phyloP scores from a whole-genome alignment of 2,888 invertebrate species.

The Tiphia femorata region DNA sequence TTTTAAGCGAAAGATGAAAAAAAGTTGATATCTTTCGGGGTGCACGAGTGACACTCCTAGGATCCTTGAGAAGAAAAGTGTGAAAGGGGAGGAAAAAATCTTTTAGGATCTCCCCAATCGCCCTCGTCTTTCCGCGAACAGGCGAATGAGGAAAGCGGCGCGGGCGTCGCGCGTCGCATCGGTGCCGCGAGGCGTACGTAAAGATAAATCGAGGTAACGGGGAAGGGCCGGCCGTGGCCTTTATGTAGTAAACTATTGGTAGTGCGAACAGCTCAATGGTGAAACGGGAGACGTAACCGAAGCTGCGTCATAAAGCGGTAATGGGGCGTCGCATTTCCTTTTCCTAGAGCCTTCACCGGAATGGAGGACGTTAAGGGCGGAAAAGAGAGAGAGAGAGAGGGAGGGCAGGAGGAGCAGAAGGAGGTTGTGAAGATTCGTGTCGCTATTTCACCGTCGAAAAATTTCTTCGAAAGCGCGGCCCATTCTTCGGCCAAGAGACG shows the following conservation, averaged over 20 bases:
- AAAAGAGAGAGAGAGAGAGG: conserved; percentile 30
- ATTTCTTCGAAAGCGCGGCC: neutral
- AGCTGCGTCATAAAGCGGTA: conserved; percentile 66
- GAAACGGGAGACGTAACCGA: conserved; percentile 67
- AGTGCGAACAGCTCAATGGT: conserved; percentile 66
- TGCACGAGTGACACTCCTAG: too few relatives aligned
- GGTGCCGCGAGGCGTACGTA: conserved; percentile 24
- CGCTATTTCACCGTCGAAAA: neutral
- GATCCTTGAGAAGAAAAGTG: too few relatives aligned
- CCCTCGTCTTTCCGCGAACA: too few relatives aligned
- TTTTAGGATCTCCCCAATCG: too few relatives aligned
- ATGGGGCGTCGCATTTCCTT: conserved; percentile 68
- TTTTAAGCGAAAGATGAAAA: too few relatives aligned
- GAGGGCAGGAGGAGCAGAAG: too few relatives aligned
- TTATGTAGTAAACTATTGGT: conserved; percentile 65
- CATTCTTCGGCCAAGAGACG: too few relatives aligned
- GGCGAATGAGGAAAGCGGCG: neutral
- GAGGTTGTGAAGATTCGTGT: too few relatives aligned
- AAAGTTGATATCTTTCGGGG: too few relatives aligned
- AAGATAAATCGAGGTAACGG: conserved; percentile 55
- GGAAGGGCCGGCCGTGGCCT: conserved; percentile 48
- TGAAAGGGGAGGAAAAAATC: too few relatives aligned
- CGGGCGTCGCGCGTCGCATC: conserved; percentile 23
- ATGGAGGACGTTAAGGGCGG: conserved; percentile 38
- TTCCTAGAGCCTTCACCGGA: conserved; percentile 48